Percentiles rank a stretch among this genome's conserved stretches.
phyloP scores from a whole-genome alignment of 2,888 invertebrate species.

The Dryobota labecula region DNA sequence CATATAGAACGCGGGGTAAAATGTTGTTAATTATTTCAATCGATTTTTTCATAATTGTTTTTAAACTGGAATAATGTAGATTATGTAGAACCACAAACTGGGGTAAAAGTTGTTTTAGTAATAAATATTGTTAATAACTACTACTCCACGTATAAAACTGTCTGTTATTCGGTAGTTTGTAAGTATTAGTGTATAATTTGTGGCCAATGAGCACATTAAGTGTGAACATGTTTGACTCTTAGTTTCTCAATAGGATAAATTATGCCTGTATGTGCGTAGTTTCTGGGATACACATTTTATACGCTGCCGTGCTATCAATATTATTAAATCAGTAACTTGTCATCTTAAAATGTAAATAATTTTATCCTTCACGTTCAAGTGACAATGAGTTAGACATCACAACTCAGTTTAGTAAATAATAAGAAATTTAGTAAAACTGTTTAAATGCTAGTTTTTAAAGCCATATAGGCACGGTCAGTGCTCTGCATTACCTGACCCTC shows the following conservation, averaged over 20 bases:
- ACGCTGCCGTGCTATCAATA: slow-evolving; percentile 31
- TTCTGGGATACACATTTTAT: neutral
- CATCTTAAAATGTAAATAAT: slow-evolving; percentile 34
- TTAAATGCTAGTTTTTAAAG: slow-evolving; percentile 32
- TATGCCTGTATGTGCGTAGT: neutral
- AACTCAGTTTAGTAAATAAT: slow-evolving; percentile 17
- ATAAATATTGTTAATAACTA: neutral
- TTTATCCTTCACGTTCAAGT: slow-evolving; percentile 16
- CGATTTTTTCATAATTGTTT: neutral
- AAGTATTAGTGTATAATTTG: neutral
- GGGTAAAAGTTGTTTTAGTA: neutral
- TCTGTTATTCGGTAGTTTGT: neutral
- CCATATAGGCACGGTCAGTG: slow-evolving; percentile 12
- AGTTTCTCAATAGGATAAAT: neutral
- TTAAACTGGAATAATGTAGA: neutral
- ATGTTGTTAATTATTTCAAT: neutral
- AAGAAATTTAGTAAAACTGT: neutral
- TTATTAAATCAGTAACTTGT: slow-evolving; percentile 26
- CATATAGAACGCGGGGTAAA: no score
- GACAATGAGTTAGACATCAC: slow-evolving; percentile 47
- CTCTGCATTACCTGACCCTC: no score
- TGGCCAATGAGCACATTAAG: neutral
- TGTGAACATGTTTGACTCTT: neutral
- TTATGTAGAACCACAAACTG: neutral
- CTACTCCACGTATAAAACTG: no score